Conservation (phyloP, 2,113 vertebrate genomes). For the Hippocampus comes region DNA sequence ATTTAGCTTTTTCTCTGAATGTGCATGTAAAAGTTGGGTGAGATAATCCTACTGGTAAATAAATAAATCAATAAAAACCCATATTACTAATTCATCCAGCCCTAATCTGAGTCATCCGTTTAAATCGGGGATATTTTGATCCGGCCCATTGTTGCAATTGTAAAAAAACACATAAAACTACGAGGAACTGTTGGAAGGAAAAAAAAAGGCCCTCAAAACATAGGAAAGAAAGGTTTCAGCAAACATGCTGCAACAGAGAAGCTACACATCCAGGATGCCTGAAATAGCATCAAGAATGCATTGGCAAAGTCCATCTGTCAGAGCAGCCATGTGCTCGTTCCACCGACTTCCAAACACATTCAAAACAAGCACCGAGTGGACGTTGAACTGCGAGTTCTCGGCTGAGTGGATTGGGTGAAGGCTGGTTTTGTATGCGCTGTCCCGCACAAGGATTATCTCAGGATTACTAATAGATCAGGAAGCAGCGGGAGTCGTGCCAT, state of each 20-base stretch:
- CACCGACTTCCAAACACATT: constrained; percentile 2
- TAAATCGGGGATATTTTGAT: background rate
- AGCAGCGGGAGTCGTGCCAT: background rate
- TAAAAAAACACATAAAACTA: background rate
- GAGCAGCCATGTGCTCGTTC: constrained; percentile 67
- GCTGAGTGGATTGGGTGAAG: background rate
- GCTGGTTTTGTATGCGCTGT: constrained; percentile 10
- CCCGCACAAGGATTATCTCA: constrained; percentile 15
- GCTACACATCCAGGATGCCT: constrained; percentile 46
- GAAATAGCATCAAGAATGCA: constrained; percentile 62
- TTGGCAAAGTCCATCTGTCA: constrained; percentile 45
- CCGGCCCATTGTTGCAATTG: background rate
- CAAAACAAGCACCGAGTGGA: constrained; percentile 13
- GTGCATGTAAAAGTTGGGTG: background rate
- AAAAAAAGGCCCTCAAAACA: background rate
- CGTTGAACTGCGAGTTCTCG: background rate
- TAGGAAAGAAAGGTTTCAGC: constrained; percentile 2
- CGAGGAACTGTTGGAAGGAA: background rate
- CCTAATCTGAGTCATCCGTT: constrained; percentile 46
- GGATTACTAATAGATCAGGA: constrained; percentile 29
- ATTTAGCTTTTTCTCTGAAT: too few species aligned
- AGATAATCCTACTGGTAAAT: background rate
- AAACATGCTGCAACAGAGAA: constrained; percentile 19
- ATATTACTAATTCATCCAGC: constrained; percentile 16
- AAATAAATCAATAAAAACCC: background rate